phyloP scores from a whole-genome alignment of 2,113 vertebrate species.

The Oncorhynchus clarkii region DNA sequence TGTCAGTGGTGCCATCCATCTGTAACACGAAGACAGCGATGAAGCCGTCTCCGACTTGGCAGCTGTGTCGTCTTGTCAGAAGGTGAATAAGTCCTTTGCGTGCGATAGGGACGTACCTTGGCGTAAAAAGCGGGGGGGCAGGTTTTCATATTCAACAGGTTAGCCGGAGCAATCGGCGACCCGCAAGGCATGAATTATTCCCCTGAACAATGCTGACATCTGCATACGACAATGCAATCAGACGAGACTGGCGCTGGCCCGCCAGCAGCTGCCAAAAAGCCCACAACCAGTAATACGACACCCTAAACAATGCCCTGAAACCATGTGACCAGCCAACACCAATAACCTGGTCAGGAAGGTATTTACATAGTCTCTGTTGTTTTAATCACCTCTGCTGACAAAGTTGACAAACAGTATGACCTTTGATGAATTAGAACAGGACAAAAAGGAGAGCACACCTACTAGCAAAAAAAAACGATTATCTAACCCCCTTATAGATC shows the following conservation, averaged over 20 bases:
- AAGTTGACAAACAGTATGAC: constrained; percentile 29
- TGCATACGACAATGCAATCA: constrained; percentile 52
- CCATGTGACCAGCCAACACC: not conserved
- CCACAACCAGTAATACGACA: not conserved
- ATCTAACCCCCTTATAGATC: too few species aligned
- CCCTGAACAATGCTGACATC: constrained; percentile 34
- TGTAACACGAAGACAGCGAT: constrained; percentile 38
- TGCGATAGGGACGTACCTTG: constrained; percentile 24
- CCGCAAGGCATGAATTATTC: constrained; percentile 56
- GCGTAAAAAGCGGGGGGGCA: not conserved
- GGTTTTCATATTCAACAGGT: constrained; percentile 60
- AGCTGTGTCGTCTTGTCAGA: constrained; percentile 66
- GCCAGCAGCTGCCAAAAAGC: constrained; percentile 21
- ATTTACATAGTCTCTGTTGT: constrained; percentile 6
- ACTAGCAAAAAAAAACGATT: not conserved
- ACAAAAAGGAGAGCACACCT: constrained; percentile 43
- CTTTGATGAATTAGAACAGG: constrained; percentile 30
- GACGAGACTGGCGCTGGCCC: not conserved
- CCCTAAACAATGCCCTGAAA: constrained; percentile 20
- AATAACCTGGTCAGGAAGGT: not conserved
- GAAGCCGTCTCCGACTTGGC: constrained; percentile 25
- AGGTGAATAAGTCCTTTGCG: constrained; percentile 53
- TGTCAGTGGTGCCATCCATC: constrained; percentile 67
- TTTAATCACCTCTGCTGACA: constrained; percentile 22
- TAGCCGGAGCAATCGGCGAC: constrained; percentile 37